A percentile compares a stretch with the other conserved stretches of the same genome.
These are phyloP conservation scores for Pitangus sulphuratus DNA, from an alignment of 2,797 vertebrate genomes.

Conservation along the genomic window DNA sequence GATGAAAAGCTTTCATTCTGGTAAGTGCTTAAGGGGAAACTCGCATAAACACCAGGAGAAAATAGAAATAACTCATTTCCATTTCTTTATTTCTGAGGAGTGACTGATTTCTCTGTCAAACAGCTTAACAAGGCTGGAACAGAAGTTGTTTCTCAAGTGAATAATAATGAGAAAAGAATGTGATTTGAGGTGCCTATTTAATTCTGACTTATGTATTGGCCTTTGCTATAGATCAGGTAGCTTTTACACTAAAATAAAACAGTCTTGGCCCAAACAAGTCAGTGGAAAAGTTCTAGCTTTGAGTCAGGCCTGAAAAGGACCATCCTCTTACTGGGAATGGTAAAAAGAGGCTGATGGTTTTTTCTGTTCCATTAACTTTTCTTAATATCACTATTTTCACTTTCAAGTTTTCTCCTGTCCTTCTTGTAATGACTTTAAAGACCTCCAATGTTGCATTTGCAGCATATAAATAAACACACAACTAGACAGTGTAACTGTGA, in stretches of 20 bases:
- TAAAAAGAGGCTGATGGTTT: neutral
- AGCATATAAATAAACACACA: neutral
- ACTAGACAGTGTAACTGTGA: neutral
- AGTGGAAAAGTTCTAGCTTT: neutral
- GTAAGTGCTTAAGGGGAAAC: conserved; percentile 30
- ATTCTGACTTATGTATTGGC: neutral
- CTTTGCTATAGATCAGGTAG: neutral
- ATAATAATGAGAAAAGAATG: conserved; percentile 31
- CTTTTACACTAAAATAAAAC: neutral
- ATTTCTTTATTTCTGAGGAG: conserved; percentile 38
- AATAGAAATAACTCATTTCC: conserved; percentile 56
- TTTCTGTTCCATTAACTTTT: neutral
- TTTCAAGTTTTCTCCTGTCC: neutral
- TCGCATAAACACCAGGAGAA: conserved; percentile 21
- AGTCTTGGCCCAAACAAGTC: neutral
- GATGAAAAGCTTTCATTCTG: conserved; percentile 51
- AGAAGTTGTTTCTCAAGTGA: conserved; percentile 9
- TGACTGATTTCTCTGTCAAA: conserved; percentile 54
- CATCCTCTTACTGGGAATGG: neutral
- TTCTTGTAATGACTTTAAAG: neutral
- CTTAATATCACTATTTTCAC: neutral
- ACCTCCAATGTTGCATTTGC: neutral
- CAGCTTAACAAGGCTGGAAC: conserved; percentile 3
- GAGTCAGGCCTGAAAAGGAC: neutral
- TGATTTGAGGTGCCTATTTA: neutral